phyloP scores from a whole-genome alignment of 2,113 vertebrate genomes.

The Chionodraco myersi region DNA sequence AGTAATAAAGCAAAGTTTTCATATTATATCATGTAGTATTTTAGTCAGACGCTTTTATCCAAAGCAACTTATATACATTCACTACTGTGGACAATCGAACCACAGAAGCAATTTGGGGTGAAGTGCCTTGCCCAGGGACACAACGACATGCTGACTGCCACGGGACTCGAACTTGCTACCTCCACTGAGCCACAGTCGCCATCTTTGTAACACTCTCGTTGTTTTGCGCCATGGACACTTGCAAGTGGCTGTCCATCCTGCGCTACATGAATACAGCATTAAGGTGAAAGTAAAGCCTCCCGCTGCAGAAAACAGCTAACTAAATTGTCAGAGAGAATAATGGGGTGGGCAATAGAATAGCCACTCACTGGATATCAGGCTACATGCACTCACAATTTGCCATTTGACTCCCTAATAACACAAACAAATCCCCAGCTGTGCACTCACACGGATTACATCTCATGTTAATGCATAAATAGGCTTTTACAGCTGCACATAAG shows the following conservation, averaged over 20 bases:
- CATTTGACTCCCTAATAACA: constrained; percentile 13
- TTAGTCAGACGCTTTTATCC: too few relatives aligned
- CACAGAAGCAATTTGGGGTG: too few relatives aligned
- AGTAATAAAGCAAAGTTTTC: too few relatives aligned
- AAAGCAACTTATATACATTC: too few relatives aligned
- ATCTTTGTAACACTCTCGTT: background rate
- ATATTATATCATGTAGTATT: too few relatives aligned
- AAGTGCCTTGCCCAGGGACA: too few relatives aligned
- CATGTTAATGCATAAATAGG: constrained; percentile 34
- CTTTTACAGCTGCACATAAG: constrained; percentile 14
- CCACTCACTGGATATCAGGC: background rate
- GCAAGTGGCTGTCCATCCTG: background rate
- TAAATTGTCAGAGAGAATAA: constrained; percentile 2
- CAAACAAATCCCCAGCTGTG: background rate
- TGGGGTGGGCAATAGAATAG: background rate
- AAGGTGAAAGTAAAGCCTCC: background rate
- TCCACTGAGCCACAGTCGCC: too few relatives aligned
- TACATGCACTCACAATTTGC: constrained; percentile 31
- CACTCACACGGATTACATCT: constrained; percentile 29
- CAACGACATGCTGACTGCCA: too few relatives aligned
- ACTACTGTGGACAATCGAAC: too few relatives aligned
- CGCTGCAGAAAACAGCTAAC: background rate
- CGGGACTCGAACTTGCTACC: too few relatives aligned
- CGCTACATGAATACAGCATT: background rate
- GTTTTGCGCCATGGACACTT: background rate